Base-by-base conservation (phyloP, 1,140 invertebrate species). In the Cataglyphis hispanica region DNA sequence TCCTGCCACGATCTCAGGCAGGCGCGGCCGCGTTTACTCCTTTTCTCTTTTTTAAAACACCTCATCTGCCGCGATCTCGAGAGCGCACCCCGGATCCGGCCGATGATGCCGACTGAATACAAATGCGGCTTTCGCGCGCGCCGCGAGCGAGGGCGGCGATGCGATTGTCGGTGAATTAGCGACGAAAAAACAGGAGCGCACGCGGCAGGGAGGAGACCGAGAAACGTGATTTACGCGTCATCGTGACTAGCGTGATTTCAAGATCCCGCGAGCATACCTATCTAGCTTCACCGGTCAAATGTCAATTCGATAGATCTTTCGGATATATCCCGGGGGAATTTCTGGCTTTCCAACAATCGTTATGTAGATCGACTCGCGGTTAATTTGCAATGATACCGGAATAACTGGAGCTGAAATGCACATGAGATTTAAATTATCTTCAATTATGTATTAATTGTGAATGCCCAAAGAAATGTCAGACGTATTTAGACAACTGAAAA, bases 1-100 rank as follows among this genome's bases (percentile, higher is more conserved):
- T 40, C 40, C 13, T n/a, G 31, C 25, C 46, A 50, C 64, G 37
- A 43, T 13, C 66, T 66, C 70, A 27, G 27, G 64, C 61, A n/a
- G n/a, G 67, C 64, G 31, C 76, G 77, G 60, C 63, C 50, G 64
- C 81, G 85, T 90, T 92, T 86, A 88, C 91, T 90, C 90, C 87
- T 92, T 93, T 93, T 92, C 91, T 91, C 87, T 91, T 92, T 50
- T 89, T 92, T 93, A 92, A 94, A 93, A 92, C 92, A 93, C 91
- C 92, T 92, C 92, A 91, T 92, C 91, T 89, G 85, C 64, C 80
- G 64, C 87, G 93, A 92, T 92, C 91, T 90, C 74, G 86, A 86
- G 87, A 89, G 81, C 86, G 61, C 90, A 31, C 66, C 84, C 85
- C 56, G 80, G 69, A 87, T 89, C 78, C 87, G 74, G 56, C 16